Evolutionary conservation across 2,113 vertebrate genomes (phyloP).

Genomic region (Peromyscus californicus): DNA sequence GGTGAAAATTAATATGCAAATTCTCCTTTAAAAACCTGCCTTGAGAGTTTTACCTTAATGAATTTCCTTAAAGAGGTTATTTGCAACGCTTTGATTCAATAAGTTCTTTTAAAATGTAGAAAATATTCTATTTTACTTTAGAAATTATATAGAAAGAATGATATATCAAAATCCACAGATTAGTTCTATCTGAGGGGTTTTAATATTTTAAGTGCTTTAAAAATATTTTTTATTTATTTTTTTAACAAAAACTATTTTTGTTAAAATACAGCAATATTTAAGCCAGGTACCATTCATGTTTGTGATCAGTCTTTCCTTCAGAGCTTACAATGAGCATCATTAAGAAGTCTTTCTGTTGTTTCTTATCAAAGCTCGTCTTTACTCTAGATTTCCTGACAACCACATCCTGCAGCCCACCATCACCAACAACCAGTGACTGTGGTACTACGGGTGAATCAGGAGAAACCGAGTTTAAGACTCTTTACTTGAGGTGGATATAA

Average conservation of each 20-base stretch:
- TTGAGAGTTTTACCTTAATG: conserved; percentile 39
- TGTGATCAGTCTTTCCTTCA: not conserved
- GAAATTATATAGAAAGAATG: not conserved
- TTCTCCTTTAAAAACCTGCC: not conserved
- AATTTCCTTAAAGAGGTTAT: conserved; percentile 27
- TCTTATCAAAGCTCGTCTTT: not conserved
- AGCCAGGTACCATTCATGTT: not conserved
- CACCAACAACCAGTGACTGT: not conserved
- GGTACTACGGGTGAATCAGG: not conserved
- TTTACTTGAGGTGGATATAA: not conserved
- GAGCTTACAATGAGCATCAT: not conserved
- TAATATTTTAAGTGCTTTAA: not conserved
- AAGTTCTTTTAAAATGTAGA: conserved; percentile 6
- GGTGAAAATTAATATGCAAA: conserved; percentile 70
- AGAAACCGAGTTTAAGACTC: not conserved
- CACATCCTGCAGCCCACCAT: not conserved
- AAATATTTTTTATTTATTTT: not conserved
- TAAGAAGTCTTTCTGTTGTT: not conserved
- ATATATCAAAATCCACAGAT: conserved; percentile 1
- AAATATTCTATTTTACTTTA: not conserved
- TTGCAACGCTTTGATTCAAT: conserved; percentile 62
- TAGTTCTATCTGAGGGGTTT: not conserved
- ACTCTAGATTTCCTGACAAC: not conserved
- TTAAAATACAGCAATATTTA: not conserved
- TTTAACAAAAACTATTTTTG: not conserved